A percentile compares a stretch with the other conserved stretches of the same genome.
phyloP scores from a whole-genome alignment of 2,113 vertebrate genomes.

The Plecturocebus donacophilus region DNA sequence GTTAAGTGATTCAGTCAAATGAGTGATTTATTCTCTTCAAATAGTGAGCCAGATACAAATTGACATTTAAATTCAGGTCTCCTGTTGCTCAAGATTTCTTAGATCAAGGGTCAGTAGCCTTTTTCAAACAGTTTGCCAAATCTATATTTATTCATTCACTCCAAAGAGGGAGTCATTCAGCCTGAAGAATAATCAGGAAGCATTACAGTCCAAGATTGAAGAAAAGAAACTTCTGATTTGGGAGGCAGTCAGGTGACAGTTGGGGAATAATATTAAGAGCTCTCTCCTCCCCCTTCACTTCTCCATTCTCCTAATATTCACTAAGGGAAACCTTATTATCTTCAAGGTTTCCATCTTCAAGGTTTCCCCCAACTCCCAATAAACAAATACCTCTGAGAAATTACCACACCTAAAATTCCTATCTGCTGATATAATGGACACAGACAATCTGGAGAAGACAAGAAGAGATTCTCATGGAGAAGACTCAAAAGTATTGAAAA shows the following conservation, averaged over 20 bases:
- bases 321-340: background rate
- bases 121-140: background rate
- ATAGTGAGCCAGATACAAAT: conserved; percentile 27
- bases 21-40: conserved; percentile 50
- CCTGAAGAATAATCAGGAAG: background rate
- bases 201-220: background rate
- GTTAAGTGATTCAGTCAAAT: conserved; percentile 29
- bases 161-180: background rate
- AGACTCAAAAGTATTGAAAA: background rate
- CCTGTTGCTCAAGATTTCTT: background rate
- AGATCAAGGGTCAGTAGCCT: background rate
- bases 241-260: background rate
- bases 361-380: background rate
- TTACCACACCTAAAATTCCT: background rate
- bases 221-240: background rate
- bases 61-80: conserved; percentile 41
- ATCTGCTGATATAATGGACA: background rate
- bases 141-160: background rate
- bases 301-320: background rate
- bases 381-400: conserved; percentile 22
- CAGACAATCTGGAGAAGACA: background rate
- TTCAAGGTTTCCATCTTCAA: conserved; percentile 1
- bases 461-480: background rate
- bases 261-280: background rate
- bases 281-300: background rate